phyloP scores from a whole-genome alignment of 2,888 invertebrate genomes.

The Eilema sororculum region DNA sequence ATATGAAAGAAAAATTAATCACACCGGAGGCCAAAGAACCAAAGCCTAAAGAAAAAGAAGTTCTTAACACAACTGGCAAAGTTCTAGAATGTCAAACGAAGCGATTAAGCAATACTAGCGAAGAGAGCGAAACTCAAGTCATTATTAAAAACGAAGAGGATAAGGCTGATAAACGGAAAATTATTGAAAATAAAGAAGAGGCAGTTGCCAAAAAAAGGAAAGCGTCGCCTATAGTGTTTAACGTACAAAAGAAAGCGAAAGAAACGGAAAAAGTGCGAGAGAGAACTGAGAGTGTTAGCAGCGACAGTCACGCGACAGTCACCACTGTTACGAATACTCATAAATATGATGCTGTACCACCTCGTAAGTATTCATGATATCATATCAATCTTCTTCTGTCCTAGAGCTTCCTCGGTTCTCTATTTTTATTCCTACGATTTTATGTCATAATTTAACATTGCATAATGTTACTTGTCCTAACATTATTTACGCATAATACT shows the following conservation, averaged over 20 bases:
- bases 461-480: too few species aligned
- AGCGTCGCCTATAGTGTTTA: conserved; percentile 88
- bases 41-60: conserved; percentile 31
- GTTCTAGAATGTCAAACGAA: conserved; percentile 31
- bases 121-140: conserved; percentile 72
- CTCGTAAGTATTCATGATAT: conserved; percentile 77
- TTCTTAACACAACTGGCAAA: conserved; percentile 35
- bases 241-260: conserved; percentile 71
- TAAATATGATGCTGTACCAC: conserved; percentile 88
- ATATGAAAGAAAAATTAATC: conserved; percentile 38
- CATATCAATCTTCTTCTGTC: too few species aligned
- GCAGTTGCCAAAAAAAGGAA: conserved; percentile 71
- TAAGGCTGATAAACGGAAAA: conserved; percentile 56
- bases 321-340: conserved; percentile 68
- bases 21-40: conserved; percentile 37
- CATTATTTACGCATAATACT: too few species aligned
- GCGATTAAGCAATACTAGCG: conserved; percentile 66
- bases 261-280: conserved; percentile 68
- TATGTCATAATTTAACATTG: too few species aligned
- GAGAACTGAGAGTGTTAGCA: conserved; percentile 83
- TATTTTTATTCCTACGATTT: too few species aligned
- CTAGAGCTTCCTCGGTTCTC: too few species aligned
- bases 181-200: conserved; percentile 43
- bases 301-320: conserved; percentile 73
- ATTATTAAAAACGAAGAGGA: conserved; percentile 62